phyloP scores from a whole-genome alignment of 2,888 invertebrate genomes.

The Ischnura elegans region DNA sequence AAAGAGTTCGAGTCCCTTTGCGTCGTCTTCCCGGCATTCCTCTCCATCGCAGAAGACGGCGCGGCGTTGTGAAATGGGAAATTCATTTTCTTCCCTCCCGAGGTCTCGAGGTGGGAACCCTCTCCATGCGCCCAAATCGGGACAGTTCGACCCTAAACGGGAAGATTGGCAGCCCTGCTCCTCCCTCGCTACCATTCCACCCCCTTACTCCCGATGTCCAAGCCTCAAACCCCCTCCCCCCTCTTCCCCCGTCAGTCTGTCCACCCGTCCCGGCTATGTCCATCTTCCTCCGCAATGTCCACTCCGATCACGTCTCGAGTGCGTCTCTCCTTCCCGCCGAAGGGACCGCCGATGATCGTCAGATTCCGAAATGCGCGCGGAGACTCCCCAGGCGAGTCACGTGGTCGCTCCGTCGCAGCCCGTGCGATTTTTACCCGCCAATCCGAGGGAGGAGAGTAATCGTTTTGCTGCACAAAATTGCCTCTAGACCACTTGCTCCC shows the following conservation, averaged over 20 bases:
- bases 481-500: too few relatives aligned
- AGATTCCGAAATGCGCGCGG: not conserved
- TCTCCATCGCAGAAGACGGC: not conserved
- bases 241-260: not conserved
- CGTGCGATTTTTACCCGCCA: too few relatives aligned
- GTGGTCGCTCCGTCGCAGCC: not conserved
- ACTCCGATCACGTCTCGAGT: not conserved
- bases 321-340: not conserved
- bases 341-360: not conserved
- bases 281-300: not conserved
- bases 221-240: not conserved
- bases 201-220: not conserved
- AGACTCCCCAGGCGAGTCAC: not conserved
- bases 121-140: conserved; percentile 1
- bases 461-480: too few relatives aligned
- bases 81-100: not conserved
- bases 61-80: not conserved
- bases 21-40: not conserved
- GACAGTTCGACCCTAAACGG: not conserved
- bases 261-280: not conserved
- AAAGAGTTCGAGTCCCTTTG: too few relatives aligned
- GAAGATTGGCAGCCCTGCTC: not conserved
- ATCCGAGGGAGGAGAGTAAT: too few relatives aligned
- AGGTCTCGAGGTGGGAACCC: not conserved
- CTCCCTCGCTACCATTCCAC: not conserved